A percentile compares a stretch with the other conserved stretches of the same genome.
These are phyloP conservation scores for Dipodomys stephensi DNA, from an alignment of 2,113 vertebrate genomes.

Conservation along the genomic window DNA sequence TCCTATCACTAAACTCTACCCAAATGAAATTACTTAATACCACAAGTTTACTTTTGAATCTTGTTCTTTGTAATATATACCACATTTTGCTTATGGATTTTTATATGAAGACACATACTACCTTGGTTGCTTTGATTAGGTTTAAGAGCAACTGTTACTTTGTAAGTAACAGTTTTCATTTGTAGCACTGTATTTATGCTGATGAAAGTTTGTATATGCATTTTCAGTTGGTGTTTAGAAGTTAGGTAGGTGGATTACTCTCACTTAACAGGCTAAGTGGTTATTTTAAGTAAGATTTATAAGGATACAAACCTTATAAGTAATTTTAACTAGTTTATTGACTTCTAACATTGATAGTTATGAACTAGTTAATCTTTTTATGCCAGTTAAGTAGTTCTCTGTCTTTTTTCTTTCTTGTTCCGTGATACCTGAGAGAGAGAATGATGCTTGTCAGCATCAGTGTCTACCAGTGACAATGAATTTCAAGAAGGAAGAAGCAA, in stretches of 20 bases:
- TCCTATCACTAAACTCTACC: not conserved
- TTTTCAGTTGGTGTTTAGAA: conserved; percentile 27
- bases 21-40: conserved; percentile 51
- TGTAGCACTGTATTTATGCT: not conserved
- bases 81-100: conserved; percentile 47
- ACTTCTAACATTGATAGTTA: not conserved
- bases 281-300: conserved; percentile 31
- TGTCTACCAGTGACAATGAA: not conserved
- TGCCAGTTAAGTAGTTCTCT: not conserved
- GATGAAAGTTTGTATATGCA: not conserved
- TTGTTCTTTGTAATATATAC: conserved; percentile 4
- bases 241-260: not conserved
- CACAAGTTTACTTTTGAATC: conserved; percentile 10
- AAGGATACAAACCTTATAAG: not conserved
- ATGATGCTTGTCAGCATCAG: not conserved
- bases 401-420: not conserved
- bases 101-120: not conserved
- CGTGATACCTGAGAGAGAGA: not conserved
- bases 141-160: conserved; percentile 40
- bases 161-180: conserved; percentile 21
- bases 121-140: conserved; percentile 6
- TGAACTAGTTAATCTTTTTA: not conserved
- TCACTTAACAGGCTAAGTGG: conserved; percentile 1
- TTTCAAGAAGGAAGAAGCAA: not conserved
- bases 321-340: conserved; percentile 48